Percentiles rank a stretch among this genome's conserved stretches.
These are phyloP conservation scores for Drosophila littoralis DNA, from an alignment of 1,140 invertebrate species.

Conservation along the genomic window DNA sequence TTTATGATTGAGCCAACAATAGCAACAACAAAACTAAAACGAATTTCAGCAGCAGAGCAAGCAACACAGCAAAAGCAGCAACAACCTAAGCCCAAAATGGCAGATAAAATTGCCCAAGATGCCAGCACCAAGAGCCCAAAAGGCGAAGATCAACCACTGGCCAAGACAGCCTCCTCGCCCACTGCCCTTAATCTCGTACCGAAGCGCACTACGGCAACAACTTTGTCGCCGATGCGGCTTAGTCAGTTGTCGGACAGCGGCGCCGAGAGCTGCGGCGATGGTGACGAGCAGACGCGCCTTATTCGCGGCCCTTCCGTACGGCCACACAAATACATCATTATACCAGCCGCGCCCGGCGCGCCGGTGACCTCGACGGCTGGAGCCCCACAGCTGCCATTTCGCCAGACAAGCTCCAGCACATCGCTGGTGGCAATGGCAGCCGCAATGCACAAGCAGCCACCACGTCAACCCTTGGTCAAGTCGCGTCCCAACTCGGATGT, in stretches of 20 bases:
- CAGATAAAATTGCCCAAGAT: slow-evolving; percentile 32
- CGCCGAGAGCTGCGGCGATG: slow-evolving; percentile 73
- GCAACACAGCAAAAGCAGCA: slow-evolving; percentile 2
- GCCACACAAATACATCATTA: slow-evolving; percentile 79
- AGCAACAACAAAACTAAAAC: slow-evolving; percentile 21
- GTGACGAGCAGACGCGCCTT: slow-evolving; percentile 71
- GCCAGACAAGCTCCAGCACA: slow-evolving; percentile 65
- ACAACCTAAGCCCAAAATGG: slow-evolving; percentile 35
- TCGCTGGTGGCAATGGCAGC: slow-evolving; percentile 67
- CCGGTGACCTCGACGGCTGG: slow-evolving; percentile 8
- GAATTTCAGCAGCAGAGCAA: slow-evolving; percentile 29
- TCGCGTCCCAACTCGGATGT: slow-evolving; percentile 71
- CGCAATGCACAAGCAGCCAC: slow-evolving; percentile 57
- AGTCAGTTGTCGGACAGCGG: slow-evolving; percentile 77
- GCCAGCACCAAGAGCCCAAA: slow-evolving; percentile 17
- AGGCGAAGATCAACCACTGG: slow-evolving; percentile 14
- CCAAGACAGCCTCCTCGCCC: slow-evolving; percentile 59
- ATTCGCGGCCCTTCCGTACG: slow-evolving; percentile 67
- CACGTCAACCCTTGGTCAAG: slow-evolving; percentile 45
- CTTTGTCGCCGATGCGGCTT: slow-evolving; percentile 54
- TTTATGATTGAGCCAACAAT: slow-evolving; percentile 60
- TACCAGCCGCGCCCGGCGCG: slow-evolving; percentile 66
- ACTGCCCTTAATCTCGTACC: slow-evolving; percentile 53
- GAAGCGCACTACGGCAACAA: slow-evolving; percentile 39
- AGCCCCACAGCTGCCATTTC: slow-evolving; percentile 57